Percentiles rank a stretch among this genome's conserved stretches.
These are phyloP conservation scores for Nomada fabriciana DNA, from an alignment of 2,888 invertebrate genomes.

Conservation along the genomic window DNA sequence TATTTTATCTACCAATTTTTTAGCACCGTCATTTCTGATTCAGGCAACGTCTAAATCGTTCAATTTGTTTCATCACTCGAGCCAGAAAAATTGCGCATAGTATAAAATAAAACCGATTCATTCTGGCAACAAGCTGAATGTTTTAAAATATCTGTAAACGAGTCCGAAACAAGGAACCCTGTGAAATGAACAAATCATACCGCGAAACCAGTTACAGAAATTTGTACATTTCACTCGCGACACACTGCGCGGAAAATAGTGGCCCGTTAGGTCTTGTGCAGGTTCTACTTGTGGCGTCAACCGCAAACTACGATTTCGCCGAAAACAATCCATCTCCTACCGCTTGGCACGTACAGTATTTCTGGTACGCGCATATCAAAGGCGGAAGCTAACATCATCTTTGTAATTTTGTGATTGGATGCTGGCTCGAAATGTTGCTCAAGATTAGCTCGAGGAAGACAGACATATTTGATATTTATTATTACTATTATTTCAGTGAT, in stretches of 20 bases:
- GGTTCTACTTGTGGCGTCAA: neutral
- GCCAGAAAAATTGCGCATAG: neutral
- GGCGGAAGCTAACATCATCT: neutral
- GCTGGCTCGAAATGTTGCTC: no score
- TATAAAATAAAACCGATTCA: neutral
- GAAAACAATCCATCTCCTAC: conserved; percentile 2
- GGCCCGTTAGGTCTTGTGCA: neutral
- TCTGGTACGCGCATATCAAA: neutral
- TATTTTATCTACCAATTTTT: neutral
- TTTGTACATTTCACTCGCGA: neutral
- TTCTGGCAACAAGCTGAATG: neutral
- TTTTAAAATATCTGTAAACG: neutral
- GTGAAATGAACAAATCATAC: neutral
- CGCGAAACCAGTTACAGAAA: neutral
- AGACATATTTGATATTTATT: no score
- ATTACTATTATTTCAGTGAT: no score
- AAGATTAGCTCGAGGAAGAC: no score
- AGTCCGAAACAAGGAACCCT: neutral
- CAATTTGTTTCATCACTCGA: neutral
- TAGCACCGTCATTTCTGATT: neutral
- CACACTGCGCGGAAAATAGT: neutral
- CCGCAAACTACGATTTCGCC: conserved; percentile 4
- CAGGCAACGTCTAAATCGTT: neutral
- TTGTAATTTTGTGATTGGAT: no score
- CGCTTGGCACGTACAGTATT: no score